phyloP scores from a whole-genome alignment of 2,888 invertebrate species.

The Hypolimnas misippus region DNA sequence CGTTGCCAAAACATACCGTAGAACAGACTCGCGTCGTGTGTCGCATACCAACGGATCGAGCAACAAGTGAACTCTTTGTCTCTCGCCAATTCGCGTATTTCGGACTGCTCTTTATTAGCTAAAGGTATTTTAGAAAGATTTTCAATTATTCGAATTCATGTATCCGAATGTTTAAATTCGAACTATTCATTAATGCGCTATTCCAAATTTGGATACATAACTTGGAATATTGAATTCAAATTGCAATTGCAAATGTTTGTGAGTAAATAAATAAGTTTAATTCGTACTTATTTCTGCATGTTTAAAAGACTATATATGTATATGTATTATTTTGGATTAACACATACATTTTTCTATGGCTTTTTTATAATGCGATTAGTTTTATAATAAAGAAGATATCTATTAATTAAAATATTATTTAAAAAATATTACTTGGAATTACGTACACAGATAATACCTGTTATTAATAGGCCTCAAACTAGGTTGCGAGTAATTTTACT shows the following conservation, averaged over 20 bases:
- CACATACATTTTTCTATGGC: no score
- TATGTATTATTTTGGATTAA: no score
- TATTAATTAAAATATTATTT: no score
- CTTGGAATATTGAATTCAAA: background rate
- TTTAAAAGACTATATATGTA: no score
- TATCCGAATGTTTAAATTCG: background rate
- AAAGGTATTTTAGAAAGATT: conserved; percentile 16
- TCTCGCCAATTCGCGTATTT: conserved; percentile 32
- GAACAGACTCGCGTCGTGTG: conserved; percentile 54
- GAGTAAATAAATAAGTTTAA: no score
- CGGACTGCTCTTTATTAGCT: conserved; percentile 22
- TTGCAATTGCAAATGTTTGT: background rate
- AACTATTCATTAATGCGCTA: background rate
- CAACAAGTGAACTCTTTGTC: conserved; percentile 66
- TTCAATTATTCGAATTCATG: conserved; percentile 5
- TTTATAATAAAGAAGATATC: no score
- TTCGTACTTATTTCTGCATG: no score
- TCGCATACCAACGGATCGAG: conserved; percentile 58
- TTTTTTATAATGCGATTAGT: no score
- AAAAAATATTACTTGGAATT: no score
- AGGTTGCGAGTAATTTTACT: no score
- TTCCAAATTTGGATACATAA: background rate
- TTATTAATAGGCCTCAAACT: no score
- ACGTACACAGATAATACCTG: no score
- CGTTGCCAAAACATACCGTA: conserved; percentile 50